These are phyloP conservation scores for Colossoma macropomum DNA, from an alignment of 2,113 vertebrate species.

Conservation along the genomic window DNA sequence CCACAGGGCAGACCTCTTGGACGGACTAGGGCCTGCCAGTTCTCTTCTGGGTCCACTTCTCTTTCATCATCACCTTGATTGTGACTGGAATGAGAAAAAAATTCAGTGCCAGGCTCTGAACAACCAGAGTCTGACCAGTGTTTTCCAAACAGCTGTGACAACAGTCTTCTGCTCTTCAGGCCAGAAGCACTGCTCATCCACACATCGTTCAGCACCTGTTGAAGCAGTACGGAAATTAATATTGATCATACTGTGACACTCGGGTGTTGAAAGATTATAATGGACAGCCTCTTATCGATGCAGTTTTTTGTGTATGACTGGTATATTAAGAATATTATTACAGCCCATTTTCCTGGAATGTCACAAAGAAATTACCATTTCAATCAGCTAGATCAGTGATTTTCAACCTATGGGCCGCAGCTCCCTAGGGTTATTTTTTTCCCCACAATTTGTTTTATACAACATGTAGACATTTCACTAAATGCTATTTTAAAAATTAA, in stretches of 20 bases:
- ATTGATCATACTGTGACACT: constrained; percentile 21
- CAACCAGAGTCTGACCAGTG: not conserved
- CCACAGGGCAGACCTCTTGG: constrained; percentile 47
- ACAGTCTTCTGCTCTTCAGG: not conserved
- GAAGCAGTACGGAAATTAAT: constrained; percentile 31
- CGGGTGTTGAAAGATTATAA: constrained; percentile 24
- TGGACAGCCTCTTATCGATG: constrained; percentile 4
- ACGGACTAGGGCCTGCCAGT: constrained; percentile 21
- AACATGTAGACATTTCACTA: no score
- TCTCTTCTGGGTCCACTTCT: constrained; percentile 54
- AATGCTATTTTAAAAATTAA: no score
- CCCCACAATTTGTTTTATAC: no score
- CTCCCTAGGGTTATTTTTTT: no score
- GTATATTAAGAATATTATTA: constrained; percentile 22
- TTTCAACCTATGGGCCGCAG: no score
- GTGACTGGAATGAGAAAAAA: not conserved
- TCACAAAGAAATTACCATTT: constrained; percentile 63
- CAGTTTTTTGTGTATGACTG: constrained; percentile 4
- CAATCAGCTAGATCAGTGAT: constrained; percentile 64
- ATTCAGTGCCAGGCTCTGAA: not conserved
- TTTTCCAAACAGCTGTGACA: not conserved
- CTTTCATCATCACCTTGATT: constrained; percentile 64
- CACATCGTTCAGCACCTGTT: not conserved
- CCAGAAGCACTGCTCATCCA: not conserved
- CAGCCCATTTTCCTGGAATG: constrained; percentile 47